Base-by-base conservation (phyloP, 1,140 invertebrate genomes). In the Nephotettix cincticeps region DNA sequence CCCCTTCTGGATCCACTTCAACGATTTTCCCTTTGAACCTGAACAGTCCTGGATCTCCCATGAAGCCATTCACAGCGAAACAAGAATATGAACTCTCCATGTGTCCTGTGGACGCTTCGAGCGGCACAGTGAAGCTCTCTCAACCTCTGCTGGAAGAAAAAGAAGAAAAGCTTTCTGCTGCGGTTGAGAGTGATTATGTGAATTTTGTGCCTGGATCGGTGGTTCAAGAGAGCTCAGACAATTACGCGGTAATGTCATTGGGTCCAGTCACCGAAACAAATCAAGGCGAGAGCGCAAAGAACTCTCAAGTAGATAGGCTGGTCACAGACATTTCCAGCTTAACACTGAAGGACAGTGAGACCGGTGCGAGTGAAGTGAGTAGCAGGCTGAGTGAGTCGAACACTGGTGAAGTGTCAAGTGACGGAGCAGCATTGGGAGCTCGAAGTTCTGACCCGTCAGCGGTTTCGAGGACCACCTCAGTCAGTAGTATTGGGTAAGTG, bases 11-110 rank as follows among this genome's bases (percentile, higher is more conserved):
- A 54, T 85, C 85, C 1, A 77, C 79, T 0, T 78, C 83, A 0
- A 86, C 86, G 0, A 87, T 88, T 72, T 88, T 88, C 71, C 85
- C 87, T 0, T 84, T 88, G 61, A 86, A 84, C 40, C 71, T 87
- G 1, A 86, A 86, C 73, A 87, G 85, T 78, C 86, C 87, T 1
- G 81, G 83, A 32, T 87, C 85, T 1, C 86, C 86, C 0, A 78
- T 83, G 17, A 84, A 84, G 71, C 79, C 81, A 0, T 82, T 83
- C 30, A 71, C 43, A 29, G 47, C 19, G 23, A 54, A 72, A 45
- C 61, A 64, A 13, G 71, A 71, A 74, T 78, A 75, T 66, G 76
- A 32, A 71, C 71, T 56, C 36, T 69, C 71, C 27, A 74, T 71
- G 58, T 73, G 72, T 73, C 73, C 75, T 9, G 78, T 80, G 1